Base-by-base conservation (phyloP, 2,888 invertebrate species). In the Gymnoscelis rufifasciata region DNA sequence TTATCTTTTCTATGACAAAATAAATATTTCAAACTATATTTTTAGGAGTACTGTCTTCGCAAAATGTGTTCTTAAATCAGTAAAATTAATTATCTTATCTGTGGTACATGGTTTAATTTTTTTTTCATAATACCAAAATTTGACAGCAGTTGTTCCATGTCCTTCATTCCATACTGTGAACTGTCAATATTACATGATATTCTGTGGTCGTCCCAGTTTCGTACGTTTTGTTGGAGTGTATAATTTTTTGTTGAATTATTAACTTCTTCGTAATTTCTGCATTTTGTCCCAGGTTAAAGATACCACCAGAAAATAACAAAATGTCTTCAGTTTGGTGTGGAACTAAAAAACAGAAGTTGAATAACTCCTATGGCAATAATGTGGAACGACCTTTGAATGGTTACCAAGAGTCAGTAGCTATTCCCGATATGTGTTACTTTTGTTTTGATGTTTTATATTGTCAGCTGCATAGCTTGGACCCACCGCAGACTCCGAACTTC, bases 391-490 rank as follows among this genome's bases (percentile, higher is more conserved):
- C 88, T 66, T 69, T 86, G 64, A 87, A 89, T 72, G 88, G 88
- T 68, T 83, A 83, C 71, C 78, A 83, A 66, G 88, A 88, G 60
- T 73, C 82, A 63, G 94, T 97, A 62, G 96, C 95, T 63, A 92
- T 93, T 79, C 94, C 95, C 56, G 98, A 98, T 83, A 99, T 99
- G 99, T 97, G 97, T 80, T 96, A 95, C 90, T 99, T 95, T 90
- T 99, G 99, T 92, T 99, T 99, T 90, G 99, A 99, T 90, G 97
- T 98, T 66, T 93, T 99, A 60, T 95, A 97, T 87, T 93, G 94
- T 84, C 96, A 98, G 89, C 91, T 99, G 71, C 94, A 97, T 88
- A 95, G 94, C 79, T 91, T 95, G 79, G 97, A 97, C 64, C 94
- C 96, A 63, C 98, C 98, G 61, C 94, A 94, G 81, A 91, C 93